These are phyloP conservation scores for Gorsachius magnificus DNA, from an alignment of 2,797 vertebrate genomes.

Conservation along the genomic window DNA sequence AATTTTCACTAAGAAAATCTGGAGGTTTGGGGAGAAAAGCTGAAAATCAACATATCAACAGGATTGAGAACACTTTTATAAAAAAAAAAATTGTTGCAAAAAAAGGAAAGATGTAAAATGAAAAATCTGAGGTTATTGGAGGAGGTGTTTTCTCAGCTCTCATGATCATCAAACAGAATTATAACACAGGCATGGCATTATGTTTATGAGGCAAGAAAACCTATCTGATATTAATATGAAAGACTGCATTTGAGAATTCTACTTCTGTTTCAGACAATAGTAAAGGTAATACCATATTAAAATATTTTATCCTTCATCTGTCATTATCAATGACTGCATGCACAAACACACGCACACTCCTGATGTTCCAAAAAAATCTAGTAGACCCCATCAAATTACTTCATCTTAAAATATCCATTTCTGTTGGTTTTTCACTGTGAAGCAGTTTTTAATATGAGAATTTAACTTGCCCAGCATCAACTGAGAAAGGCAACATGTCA, in stretches of 20 bases:
- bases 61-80: neutral
- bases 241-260: neutral
- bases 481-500: neutral
- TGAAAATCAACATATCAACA: neutral
- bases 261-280: neutral
- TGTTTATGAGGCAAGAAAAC: neutral
- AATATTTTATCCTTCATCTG: neutral
- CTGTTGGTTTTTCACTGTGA: neutral
- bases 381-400: neutral
- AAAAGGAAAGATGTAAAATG: neutral
- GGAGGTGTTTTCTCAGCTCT: neutral
- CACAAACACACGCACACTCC: neutral
- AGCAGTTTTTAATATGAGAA: neutral
- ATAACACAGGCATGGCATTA: neutral
- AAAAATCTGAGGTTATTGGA: neutral
- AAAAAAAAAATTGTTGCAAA: neutral
- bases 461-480: neutral
- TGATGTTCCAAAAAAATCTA: neutral
- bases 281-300: neutral
- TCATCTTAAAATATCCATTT: neutral
- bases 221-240: neutral
- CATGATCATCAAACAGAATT: neutral
- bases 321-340: neutral
- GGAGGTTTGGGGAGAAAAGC: neutral
- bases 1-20: neutral